A percentile compares a stretch with the other conserved stretches of the same genome.
Conservation (phyloP, 1,140 invertebrate genomes). For the Thaumetopoea pityocampa region DNA sequence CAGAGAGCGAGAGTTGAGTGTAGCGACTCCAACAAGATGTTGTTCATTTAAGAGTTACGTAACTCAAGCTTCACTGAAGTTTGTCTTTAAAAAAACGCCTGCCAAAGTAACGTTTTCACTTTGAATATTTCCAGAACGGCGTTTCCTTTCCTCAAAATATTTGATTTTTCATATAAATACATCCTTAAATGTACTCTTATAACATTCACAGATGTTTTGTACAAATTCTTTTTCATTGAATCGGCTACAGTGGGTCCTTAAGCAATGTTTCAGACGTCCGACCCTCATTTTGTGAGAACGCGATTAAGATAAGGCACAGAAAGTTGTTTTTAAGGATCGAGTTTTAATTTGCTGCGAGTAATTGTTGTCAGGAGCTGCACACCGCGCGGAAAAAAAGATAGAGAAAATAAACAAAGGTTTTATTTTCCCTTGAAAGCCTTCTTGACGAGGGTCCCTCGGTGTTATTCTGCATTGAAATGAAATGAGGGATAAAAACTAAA, state of each 20-base stretch:
- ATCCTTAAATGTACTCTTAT: too few relatives aligned
- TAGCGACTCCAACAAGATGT: slow-evolving; percentile 25
- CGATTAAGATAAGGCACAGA: slow-evolving; percentile 31
- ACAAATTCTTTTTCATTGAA: slow-evolving; percentile 6
- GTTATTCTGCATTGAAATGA: slow-evolving; percentile 48
- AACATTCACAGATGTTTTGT: slow-evolving; percentile 1
- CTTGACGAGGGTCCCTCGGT: slow-evolving; percentile 46
- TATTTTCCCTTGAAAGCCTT: slow-evolving; percentile 43
- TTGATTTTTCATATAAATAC: slow-evolving; percentile 9
- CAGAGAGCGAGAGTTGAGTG: slow-evolving; percentile 18
- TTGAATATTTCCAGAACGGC: slow-evolving; percentile 14
- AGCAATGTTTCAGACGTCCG: slow-evolving; percentile 7
- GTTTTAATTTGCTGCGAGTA: slow-evolving; percentile 44
- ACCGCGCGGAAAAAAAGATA: slow-evolving; percentile 33
- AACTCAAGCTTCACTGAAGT: slow-evolving; percentile 25
- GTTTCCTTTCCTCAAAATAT: slow-evolving; percentile 23
- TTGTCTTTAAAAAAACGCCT: slow-evolving; percentile 19
- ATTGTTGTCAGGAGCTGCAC: slow-evolving; percentile 44
- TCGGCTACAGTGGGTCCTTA: slow-evolving; percentile 3
- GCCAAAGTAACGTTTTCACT: slow-evolving; percentile 24
- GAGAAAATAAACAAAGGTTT: slow-evolving; percentile 48
- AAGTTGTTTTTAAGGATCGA: slow-evolving; percentile 35
- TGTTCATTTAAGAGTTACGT: slow-evolving; percentile 39
- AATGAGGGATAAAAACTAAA: slow-evolving; percentile 56
- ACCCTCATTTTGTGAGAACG: slow-evolving; percentile 5